Percentiles rank a stretch among this genome's conserved stretches.
These are phyloP conservation scores for Borostomias antarcticus DNA, from an alignment of 2,797 vertebrate species.

Conservation along the genomic window DNA sequence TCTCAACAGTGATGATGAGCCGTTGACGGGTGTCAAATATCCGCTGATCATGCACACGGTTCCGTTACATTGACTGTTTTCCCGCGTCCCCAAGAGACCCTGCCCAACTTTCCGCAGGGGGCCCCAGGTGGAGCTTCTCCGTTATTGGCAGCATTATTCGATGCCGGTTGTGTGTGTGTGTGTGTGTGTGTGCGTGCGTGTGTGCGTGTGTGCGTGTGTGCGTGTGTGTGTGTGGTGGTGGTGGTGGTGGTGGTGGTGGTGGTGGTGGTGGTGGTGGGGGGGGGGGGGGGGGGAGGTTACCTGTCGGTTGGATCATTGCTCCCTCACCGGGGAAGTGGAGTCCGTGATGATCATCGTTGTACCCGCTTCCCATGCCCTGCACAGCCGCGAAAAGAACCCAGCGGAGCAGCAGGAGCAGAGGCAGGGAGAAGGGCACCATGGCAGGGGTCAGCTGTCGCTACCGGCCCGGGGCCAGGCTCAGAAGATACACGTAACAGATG, in stretches of 20 bases:
- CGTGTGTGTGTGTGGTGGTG: too few species aligned
- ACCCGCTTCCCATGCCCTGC: constrained; percentile 38
- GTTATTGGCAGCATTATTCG: too few species aligned
- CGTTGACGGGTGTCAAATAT: constrained; percentile 8
- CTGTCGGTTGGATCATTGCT: constrained; percentile 48
- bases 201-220: too few species aligned
- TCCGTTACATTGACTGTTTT: too few species aligned
- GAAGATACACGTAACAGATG: constrained; percentile 32
- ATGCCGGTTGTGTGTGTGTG: too few species aligned
- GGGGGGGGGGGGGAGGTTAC: constrained; percentile 31
- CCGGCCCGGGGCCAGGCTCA: neutral
- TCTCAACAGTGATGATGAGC: constrained; percentile 4
- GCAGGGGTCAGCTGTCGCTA: neutral
- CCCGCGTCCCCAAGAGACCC: constrained; percentile 20
- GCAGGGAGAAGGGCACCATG: constrained; percentile 57
- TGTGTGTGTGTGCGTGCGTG: too few species aligned
- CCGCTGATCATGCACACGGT: too few species aligned
- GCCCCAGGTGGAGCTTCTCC: neutral
- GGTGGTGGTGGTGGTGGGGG: too few species aligned
- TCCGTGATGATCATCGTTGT: constrained; percentile 51
- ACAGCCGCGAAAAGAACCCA: constrained; percentile 55
- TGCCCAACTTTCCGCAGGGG: constrained; percentile 8
- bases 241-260: too few species aligned
- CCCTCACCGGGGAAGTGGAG: constrained; percentile 43
- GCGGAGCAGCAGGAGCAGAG: constrained; percentile 59